Percentiles rank a stretch among this genome's conserved stretches.
Conservation (phyloP, 53 echinoderm and acorn worm genomes). For the Holothuria leucospilota region DNA sequence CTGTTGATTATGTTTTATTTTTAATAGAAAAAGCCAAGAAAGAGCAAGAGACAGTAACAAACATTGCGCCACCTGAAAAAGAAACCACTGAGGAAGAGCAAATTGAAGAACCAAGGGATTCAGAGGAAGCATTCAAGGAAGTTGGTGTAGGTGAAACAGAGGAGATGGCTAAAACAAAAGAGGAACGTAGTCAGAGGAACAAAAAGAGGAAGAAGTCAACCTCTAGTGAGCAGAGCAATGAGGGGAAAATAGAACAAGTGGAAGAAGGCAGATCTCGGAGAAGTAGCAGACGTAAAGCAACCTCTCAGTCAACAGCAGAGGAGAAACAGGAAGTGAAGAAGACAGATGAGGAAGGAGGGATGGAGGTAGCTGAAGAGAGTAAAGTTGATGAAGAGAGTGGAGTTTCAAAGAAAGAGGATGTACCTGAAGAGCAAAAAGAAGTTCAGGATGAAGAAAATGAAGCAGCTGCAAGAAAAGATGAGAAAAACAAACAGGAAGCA, state of each 20-base stretch:
- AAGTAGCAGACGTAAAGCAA: conserved; percentile 38
- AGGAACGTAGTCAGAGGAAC: conserved; percentile 24
- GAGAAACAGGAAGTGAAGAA: conserved; percentile 35
- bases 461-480: conserved; percentile 5
- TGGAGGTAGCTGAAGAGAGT: conserved; percentile 6
- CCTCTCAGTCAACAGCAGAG: not conserved
- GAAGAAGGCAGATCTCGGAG: conserved; percentile 28
- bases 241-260: conserved; percentile 12
- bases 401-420: conserved; percentile 15
- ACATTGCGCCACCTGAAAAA: not conserved
- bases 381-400: not conserved
- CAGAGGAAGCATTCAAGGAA: conserved; percentile 12
- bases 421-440: conserved; percentile 28
- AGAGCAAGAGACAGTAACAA: not conserved
- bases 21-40: conserved; percentile 6
- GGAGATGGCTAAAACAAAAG: conserved; percentile 7
- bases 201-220: conserved; percentile 41
- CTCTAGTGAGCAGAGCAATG: conserved; percentile 35
- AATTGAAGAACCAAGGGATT: conserved; percentile 28
- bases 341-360: conserved; percentile 13
- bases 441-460: conserved; percentile 26
- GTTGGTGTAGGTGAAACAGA: conserved; percentile 55
- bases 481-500: conserved; percentile 12
- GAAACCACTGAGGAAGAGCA: conserved; percentile 52
- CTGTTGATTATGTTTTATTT: no score